phyloP scores from a whole-genome alignment of 1,140 invertebrate genomes.

The Drosophila insularis region DNA sequence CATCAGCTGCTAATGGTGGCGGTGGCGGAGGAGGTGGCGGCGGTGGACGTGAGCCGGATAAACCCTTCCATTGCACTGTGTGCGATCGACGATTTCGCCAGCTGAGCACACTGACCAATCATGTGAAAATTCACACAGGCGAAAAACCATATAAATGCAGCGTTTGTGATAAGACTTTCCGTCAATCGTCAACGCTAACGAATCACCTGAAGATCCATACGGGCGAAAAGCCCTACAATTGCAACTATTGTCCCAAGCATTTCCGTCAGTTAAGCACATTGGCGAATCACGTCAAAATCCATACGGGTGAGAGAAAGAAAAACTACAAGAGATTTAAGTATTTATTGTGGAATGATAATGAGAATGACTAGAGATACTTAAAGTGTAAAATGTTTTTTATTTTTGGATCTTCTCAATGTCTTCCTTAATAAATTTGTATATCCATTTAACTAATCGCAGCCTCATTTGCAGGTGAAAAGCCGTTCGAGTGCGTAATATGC shows the following conservation, averaged over 20 bases:
- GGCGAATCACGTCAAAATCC: slow-evolving; percentile 82
- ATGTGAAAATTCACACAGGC: slow-evolving; percentile 82
- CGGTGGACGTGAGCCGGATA: slow-evolving; percentile 65
- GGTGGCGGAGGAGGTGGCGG: slow-evolving; percentile 34
- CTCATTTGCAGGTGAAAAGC: slow-evolving; percentile 77
- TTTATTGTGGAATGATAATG: not conserved
- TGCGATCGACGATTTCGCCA: slow-evolving; percentile 82
- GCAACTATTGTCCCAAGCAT: slow-evolving; percentile 81
- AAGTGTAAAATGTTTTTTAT: not conserved
- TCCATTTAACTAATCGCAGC: slow-evolving; percentile 32
- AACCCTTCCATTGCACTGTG: slow-evolving; percentile 81
- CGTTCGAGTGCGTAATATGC: slow-evolving; percentile 82
- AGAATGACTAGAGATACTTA: not conserved
- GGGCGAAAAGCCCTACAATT: slow-evolving; percentile 82
- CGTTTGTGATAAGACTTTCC: slow-evolving; percentile 82
- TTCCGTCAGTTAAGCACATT: slow-evolving; percentile 81
- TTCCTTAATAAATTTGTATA: not conserved
- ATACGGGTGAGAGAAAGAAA: slow-evolving; percentile 70
- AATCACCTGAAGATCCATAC: slow-evolving; percentile 82
- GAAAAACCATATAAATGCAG: slow-evolving; percentile 82
- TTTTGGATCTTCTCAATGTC: not conserved
- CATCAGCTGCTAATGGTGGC: slow-evolving; percentile 22
- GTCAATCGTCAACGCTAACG: slow-evolving; percentile 81
- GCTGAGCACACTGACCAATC: slow-evolving; percentile 81
- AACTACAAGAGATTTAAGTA: not conserved